A percentile compares a stretch with the other conserved stretches of the same genome.
Conservation (phyloP, 2,797 vertebrate genomes). For the Leptatherina wallacei region DNA sequence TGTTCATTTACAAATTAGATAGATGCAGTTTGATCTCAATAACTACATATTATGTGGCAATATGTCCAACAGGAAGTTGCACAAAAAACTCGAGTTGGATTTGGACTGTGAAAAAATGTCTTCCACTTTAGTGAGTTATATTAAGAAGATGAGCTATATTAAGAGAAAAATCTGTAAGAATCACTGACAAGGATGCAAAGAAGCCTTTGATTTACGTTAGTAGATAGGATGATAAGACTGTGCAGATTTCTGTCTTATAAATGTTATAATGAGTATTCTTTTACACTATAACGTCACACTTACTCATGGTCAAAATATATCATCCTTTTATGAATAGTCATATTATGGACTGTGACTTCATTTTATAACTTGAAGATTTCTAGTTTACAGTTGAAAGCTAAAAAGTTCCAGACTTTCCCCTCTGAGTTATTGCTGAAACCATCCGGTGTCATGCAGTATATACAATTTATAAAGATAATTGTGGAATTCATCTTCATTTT, state of each 20-base stretch:
- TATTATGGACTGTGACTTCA: no score
- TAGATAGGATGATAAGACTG: background rate
- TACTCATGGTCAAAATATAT: no score
- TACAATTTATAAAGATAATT: background rate
- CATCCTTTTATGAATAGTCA: background rate
- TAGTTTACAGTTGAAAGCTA: no score
- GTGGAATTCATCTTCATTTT: background rate
- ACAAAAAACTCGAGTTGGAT: background rate
- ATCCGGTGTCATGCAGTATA: no score
- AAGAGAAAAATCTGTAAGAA: background rate
- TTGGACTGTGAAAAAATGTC: background rate
- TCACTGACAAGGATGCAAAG: background rate
- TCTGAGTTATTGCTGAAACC: no score
- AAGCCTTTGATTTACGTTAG: no score
- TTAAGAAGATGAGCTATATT: no score
- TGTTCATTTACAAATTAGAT: background rate
- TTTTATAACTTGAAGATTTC: no score
- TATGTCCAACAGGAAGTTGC: background rate
- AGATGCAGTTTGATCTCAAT: background rate
- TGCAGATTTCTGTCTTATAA: background rate
- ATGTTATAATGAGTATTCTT: background rate
- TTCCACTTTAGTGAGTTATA: conserved; percentile 2
- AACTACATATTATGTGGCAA: background rate
- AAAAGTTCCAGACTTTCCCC: no score
- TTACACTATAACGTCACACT: background rate